phyloP scores from a whole-genome alignment of 1,140 invertebrate species.

The Semibalanus balanoides region DNA sequence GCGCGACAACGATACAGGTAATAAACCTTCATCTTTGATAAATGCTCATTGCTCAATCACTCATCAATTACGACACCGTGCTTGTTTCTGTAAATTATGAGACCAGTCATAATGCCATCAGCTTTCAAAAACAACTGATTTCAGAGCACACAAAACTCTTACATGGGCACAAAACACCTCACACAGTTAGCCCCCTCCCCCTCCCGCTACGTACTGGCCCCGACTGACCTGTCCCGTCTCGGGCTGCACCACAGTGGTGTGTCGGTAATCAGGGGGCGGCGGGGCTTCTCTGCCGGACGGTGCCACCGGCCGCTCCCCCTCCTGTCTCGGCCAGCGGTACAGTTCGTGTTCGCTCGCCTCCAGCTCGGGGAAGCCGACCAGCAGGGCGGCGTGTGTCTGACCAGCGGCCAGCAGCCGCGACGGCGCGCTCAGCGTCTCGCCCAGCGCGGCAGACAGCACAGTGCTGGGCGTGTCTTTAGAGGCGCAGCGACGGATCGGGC shows the following conservation, averaged over 20 bases:
- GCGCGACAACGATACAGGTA: too few relatives aligned
- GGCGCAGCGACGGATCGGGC: not conserved
- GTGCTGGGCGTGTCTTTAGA: not conserved
- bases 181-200: too few relatives aligned
- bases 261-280: not conserved
- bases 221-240: conserved; percentile 30
- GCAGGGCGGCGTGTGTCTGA: conserved; percentile 33
- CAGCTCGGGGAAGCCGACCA: conserved; percentile 41
- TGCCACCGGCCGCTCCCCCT: not conserved
- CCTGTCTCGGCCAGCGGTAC: conserved; percentile 25
- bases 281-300: too few relatives aligned
- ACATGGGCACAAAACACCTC: too few relatives aligned
- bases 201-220: too few relatives aligned
- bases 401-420: conserved; percentile 35
- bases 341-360: conserved; percentile 24
- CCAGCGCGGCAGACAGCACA: conserved; percentile 15
- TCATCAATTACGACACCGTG: too few relatives aligned
- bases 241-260: conserved; percentile 26
- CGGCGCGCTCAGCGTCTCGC: conserved; percentile 33
- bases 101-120: too few relatives aligned
- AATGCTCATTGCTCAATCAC: too few relatives aligned
- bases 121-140: too few relatives aligned
- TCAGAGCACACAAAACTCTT: too few relatives aligned
- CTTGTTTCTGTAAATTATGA: too few relatives aligned
- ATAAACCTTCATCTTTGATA: too few relatives aligned